phyloP scores from a whole-genome alignment of 1,140 invertebrate genomes.

The Diprion similis region DNA sequence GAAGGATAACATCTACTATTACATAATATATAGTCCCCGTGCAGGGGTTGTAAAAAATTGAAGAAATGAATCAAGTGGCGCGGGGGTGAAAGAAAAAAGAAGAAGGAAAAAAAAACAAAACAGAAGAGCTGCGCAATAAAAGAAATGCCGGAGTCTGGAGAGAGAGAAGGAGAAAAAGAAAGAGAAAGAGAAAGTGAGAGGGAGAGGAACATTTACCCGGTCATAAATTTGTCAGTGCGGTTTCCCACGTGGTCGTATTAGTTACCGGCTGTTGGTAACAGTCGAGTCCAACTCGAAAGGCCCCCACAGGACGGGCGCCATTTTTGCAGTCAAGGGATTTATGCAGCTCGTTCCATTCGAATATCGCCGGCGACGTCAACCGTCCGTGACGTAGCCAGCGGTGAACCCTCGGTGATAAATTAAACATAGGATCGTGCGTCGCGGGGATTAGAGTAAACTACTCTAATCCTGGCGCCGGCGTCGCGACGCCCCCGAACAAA shows the following conservation, averaged over 20 bases:
- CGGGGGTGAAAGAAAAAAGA: too few species aligned
- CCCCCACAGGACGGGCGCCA: neutral
- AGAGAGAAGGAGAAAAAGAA: neutral
- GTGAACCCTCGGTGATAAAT: neutral
- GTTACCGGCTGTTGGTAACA: neutral
- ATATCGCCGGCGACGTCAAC: neutral
- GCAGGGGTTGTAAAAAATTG: too few species aligned
- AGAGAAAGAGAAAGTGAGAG: neutral
- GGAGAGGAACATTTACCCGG: neutral
- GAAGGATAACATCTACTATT: too few species aligned
- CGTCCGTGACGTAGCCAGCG: neutral
- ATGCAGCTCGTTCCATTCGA: neutral
- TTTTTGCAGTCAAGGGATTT: neutral
- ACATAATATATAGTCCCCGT: too few species aligned
- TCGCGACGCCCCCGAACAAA: too few species aligned
- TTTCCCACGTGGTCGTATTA: conserved; percentile 7
- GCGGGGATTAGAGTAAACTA: too few species aligned
- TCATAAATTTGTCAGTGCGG: conserved; percentile 12
- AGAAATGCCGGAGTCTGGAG: too few species aligned
- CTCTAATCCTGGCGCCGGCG: too few species aligned
- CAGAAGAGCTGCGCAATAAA: too few species aligned
- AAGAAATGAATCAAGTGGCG: too few species aligned
- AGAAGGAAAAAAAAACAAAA: too few species aligned
- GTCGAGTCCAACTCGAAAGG: neutral
- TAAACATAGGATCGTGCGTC: too few species aligned